Evolutionary conservation across 2,888 invertebrate genomes (phyloP).

Genomic region (Mellilla xanthometata): DNA sequence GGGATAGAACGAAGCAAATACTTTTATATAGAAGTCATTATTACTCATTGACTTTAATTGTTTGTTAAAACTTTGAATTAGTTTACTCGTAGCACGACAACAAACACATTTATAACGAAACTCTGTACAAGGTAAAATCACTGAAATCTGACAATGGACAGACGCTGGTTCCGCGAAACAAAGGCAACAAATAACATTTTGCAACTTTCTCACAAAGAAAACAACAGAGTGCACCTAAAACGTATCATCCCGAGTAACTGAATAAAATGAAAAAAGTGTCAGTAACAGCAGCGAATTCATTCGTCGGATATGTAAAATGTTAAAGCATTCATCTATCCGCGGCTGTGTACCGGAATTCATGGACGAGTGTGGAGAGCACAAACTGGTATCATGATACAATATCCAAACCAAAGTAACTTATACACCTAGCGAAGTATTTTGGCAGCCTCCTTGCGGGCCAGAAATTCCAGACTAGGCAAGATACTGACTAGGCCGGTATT

Average conservation of each 20-base stretch:
- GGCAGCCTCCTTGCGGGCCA: too few species aligned
- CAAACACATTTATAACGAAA: too few species aligned
- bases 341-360: slow-evolving; percentile 64
- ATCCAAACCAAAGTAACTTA: slow-evolving; percentile 70
- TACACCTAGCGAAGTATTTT: too few species aligned
- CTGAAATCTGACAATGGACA: too few species aligned
- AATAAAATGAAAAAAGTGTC: slow-evolving; percentile 65
- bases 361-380: slow-evolving; percentile 63
- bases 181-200: background rate
- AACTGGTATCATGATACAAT: slow-evolving; percentile 63
- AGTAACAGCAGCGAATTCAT: slow-evolving; percentile 67
- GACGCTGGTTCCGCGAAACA: background rate
- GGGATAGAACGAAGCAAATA: slow-evolving; percentile 8
- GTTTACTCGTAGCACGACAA: too few species aligned
- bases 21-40: background rate
- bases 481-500: too few species aligned
- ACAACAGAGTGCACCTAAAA: slow-evolving; percentile 51
- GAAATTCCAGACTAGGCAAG: too few species aligned
- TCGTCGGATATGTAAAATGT: slow-evolving; percentile 78
- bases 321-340: slow-evolving; percentile 77
- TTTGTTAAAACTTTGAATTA: background rate
- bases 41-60: background rate
- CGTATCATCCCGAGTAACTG: slow-evolving; percentile 59
- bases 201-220: slow-evolving; percentile 46
- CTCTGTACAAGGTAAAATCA: too few species aligned